Conservation (phyloP, 2,797 vertebrate species). For the Nyctalus aviator region DNA sequence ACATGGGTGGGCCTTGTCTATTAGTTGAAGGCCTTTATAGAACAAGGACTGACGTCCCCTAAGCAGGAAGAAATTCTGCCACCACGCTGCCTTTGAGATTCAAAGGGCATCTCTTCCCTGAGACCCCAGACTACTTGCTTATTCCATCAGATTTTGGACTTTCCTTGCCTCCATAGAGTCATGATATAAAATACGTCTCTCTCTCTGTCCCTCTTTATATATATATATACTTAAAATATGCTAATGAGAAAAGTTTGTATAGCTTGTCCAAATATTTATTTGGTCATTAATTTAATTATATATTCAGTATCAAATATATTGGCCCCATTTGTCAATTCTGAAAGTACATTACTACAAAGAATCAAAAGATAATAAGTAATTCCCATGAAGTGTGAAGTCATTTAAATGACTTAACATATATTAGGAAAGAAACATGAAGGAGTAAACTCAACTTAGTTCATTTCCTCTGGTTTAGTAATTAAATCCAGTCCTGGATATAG, state of each 20-base stretch:
- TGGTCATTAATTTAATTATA: conserved; percentile 11
- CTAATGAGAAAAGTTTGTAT: background rate
- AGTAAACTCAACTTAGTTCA: background rate
- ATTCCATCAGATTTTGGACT: background rate
- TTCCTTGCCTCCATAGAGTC: background rate
- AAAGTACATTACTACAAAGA: conserved; percentile 28
- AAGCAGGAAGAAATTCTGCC: background rate
- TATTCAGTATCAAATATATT: background rate
- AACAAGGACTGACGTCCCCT: background rate
- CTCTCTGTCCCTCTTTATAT: background rate
- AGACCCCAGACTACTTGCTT: too few species aligned
- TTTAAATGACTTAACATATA: background rate
- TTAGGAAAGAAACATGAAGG: background rate
- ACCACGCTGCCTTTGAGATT: background rate
- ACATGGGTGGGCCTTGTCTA: background rate
- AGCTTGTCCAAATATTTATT: conserved; percentile 21
- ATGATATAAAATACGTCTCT: background rate
- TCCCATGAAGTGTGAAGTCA: background rate
- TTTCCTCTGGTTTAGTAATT: conserved; percentile 32
- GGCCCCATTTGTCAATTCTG: background rate
- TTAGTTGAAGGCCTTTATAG: background rate
- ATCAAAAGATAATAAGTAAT: background rate
- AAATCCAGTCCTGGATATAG: background rate
- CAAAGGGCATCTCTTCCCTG: background rate
- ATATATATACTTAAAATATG: background rate